These are phyloP conservation scores for Ennomos erosarius DNA, from an alignment of 2,888 invertebrate species.

Conservation along the genomic window DNA sequence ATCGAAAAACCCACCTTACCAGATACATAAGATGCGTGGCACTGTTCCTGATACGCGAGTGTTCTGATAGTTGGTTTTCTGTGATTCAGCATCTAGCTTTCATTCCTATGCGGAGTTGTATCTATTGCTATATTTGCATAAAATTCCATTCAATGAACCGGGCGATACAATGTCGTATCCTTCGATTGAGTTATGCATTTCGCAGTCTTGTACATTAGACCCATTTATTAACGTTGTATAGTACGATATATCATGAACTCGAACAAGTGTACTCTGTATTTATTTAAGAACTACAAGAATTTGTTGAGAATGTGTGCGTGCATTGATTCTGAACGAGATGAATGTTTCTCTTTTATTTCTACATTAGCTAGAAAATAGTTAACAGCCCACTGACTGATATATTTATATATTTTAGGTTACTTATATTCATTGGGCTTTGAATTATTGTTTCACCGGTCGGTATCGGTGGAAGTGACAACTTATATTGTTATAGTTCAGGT, in stretches of 20 bases:
- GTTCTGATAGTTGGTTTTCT: neutral
- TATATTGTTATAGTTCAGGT: constrained; percentile 26
- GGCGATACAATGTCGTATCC: constrained; percentile 46
- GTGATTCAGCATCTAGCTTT: constrained; percentile 20
- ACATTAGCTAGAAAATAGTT: constrained; percentile 63
- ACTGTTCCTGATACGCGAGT: neutral
- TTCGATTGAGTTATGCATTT: constrained; percentile 68
- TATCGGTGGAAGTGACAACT: constrained; percentile 17
- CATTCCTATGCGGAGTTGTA: constrained; percentile 38
- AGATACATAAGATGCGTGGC: no score
- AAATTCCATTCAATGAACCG: constrained; percentile 49
- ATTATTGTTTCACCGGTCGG: constrained; percentile 19
- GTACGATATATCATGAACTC: constrained; percentile 75
- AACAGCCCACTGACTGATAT: constrained; percentile 78
- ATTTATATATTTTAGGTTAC: constrained; percentile 77
- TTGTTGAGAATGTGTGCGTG: constrained; percentile 35
- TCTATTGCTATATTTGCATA: constrained; percentile 32
- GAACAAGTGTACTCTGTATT: constrained; percentile 71
- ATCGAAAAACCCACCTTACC: no score
- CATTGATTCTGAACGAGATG: constrained; percentile 36
- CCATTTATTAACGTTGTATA: constrained; percentile 63
- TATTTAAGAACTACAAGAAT: constrained; percentile 39
- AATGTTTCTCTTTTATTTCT: constrained; percentile 47
- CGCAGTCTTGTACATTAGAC: constrained; percentile 59
- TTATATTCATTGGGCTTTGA: constrained; percentile 60